Evolutionary conservation across 2,113 vertebrate genomes (phyloP).

Genomic region (Xenopus laevis): DNA sequence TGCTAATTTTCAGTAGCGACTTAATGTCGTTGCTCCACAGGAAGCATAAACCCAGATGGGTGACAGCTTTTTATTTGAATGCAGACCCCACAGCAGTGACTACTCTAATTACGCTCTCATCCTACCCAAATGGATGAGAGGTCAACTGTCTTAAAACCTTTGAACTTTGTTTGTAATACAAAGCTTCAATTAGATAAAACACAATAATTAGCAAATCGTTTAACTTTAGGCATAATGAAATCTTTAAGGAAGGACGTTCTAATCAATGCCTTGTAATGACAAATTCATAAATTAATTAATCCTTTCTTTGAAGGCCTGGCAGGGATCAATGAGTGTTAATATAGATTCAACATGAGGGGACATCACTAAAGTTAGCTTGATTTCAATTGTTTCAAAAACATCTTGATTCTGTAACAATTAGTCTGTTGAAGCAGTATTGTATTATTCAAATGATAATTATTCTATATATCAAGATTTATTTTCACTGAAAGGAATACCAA

Average conservation of each 20-base stretch:
- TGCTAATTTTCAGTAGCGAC: too few species aligned
- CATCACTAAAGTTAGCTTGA: conserved; percentile 53
- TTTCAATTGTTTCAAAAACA: conserved; percentile 58
- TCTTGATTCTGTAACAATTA: conserved; percentile 62
- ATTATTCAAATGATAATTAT: conserved; percentile 53
- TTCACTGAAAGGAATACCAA: background rate
- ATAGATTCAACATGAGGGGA: conserved; percentile 66
- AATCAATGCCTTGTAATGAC: conserved; percentile 94
- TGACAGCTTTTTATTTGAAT: too few species aligned
- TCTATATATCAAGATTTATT: background rate
- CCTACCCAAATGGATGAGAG: conserved; percentile 68
- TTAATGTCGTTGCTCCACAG: too few species aligned
- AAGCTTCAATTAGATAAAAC: conserved; percentile 94
- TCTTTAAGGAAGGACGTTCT: conserved; percentile 83
- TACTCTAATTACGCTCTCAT: conserved; percentile 87
- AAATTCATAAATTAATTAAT: conserved; percentile 99
- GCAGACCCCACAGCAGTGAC: conserved; percentile 52
- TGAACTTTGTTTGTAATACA: conserved; percentile 89
- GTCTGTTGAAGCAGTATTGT: conserved; percentile 59
- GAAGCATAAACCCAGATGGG: too few species aligned
- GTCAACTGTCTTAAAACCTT: conserved; percentile 83
- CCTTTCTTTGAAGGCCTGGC: conserved; percentile 77
- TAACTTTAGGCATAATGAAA: conserved; percentile 96
- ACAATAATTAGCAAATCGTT: conserved; percentile 98
- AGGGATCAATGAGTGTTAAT: conserved; percentile 86